Conservation (phyloP, 2,888 invertebrate genomes). For the Ophioninae sp. region DNA sequence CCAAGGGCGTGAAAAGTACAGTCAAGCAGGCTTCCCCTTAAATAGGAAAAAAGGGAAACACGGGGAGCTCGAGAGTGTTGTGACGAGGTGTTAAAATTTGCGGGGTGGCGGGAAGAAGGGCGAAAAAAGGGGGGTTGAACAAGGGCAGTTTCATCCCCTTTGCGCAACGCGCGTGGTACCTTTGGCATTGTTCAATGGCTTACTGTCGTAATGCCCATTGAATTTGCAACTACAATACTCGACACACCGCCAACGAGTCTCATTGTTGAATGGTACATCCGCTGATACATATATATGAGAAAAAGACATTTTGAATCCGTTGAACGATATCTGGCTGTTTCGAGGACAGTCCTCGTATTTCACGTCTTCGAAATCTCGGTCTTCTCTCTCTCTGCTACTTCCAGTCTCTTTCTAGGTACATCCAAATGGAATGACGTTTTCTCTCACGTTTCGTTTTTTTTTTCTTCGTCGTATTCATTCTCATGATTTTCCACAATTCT, state of each 20-base stretch:
- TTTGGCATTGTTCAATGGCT: slow-evolving; percentile 73
- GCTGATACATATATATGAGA: slow-evolving; percentile 32
- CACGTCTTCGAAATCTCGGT: background rate
- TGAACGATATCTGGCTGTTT: background rate
- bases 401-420: background rate
- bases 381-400: background rate
- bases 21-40: slow-evolving; percentile 74
- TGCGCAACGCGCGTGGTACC: slow-evolving; percentile 72
- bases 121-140: background rate
- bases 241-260: slow-evolving; percentile 69
- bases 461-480: slow-evolving; percentile 30
- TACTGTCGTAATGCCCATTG: slow-evolving; percentile 78
- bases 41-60: slow-evolving; percentile 47
- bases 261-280: slow-evolving; percentile 72
- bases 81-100: slow-evolving; percentile 35
- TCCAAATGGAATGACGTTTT: slow-evolving; percentile 21
- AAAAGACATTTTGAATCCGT: background rate
- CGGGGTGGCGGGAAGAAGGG: slow-evolving; percentile 8
- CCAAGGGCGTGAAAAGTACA: slow-evolving; percentile 80
- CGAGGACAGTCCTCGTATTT: background rate
- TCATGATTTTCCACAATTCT: slow-evolving; percentile 39
- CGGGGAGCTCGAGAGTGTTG: slow-evolving; percentile 25
- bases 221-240: slow-evolving; percentile 72
- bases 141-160: slow-evolving; percentile 64
- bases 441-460: background rate